phyloP scores from a whole-genome alignment of 2,113 vertebrate species.

The mouse (Mus musculus) region GRCm39 chr16:73546501-73547000 shows the following conservation, averaged over 20 bases:
- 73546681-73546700: not conserved
- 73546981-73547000: not conserved
- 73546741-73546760: not conserved
- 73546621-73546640: not conserved
- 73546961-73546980: not conserved
- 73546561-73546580: not conserved
- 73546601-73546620: not conserved
- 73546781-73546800: not conserved
- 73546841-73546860: not conserved
- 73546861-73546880: conserved; percentile 1
- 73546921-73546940: not conserved
- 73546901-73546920: not conserved
- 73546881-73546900: not conserved
- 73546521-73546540: not conserved
- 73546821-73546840: not conserved
- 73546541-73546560: not conserved
- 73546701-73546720: not conserved
- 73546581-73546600: not conserved
- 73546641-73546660: not conserved
- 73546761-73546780: not conserved
- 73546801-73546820: not conserved
- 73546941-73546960: not conserved
- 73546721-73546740: not conserved
- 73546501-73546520: not conserved
- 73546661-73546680: not conserved